Base-by-base conservation (phyloP, 2,113 vertebrate species). In the Crotophaga sulcirostris region DNA sequence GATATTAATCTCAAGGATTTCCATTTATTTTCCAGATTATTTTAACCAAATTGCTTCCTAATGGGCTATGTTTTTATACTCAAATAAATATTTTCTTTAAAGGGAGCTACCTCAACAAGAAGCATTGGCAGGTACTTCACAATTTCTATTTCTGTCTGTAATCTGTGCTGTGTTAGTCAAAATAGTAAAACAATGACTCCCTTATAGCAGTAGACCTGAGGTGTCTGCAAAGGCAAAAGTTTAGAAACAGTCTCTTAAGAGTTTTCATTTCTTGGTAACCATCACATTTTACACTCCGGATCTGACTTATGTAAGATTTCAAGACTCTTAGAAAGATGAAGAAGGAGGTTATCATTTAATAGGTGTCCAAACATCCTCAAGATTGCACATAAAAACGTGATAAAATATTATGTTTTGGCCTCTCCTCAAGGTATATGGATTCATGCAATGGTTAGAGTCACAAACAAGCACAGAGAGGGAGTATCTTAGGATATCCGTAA, bases 1-100 rank as follows among this genome's bases (percentile, higher is more conserved):
- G 92, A 96, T 88, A 88, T 3, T 72, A 49, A 97, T 94, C 91
- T 91, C 74, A 90, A 94, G 75, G 58, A 95, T 84, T 94, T 87
- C 68, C 74, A 95, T 92, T 93, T 92, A 93, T 84, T 96, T 97
- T 93, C 91, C 97, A 97, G 66, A 97, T 94, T 78, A 90, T 94
- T 95, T 89, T 67, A 66, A 89, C 49, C 58, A 83, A 94, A 94
- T 40, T 93, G 81, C 81, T 97, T 93, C 91, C 87, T 90, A 85
- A 85, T 9, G 1, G 56, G 19, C 31, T 84, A 52, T 54, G 17
- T 60, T 95, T 95, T 95, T 66, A 80, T 85, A 95, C 40, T 40
- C 78, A 91, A 81, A 49, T 73, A 93, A 89, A 76, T 52, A 59
- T 73, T 93, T 94, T 94, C 79, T 87, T 93, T 91, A 68, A 94